Evolutionary conservation across 2,113 vertebrate genomes (phyloP), one percentile per base, ranked within the genome.

Genomic region (Oenanthe melanoleuca): DNA sequence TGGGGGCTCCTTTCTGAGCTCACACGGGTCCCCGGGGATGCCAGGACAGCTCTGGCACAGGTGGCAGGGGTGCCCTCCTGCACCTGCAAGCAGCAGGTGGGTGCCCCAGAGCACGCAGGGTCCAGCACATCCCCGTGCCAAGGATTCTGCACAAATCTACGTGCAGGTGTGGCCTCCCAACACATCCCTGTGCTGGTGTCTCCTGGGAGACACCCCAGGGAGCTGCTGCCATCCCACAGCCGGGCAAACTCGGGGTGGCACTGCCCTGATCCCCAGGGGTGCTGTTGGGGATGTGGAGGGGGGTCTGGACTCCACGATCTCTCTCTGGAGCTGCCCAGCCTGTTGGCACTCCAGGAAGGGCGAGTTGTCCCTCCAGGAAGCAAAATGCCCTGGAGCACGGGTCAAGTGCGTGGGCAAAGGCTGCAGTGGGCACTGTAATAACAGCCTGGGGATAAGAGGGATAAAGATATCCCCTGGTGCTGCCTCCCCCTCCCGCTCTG

Each of bases 131-230:
- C 18, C 45, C 49, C 0, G 1, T 42, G 74, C 40, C 11, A 2
- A 12, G 18, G 40, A 10, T 75, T 38, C 53, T 18, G 37, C 5
- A 1, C 31, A 14, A 5, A 14, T 4, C 0, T 2, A 2, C 3
- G 3, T 8, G 77, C 77, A 40, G 23, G 2, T 24, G 22, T 14
- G 16, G 9, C 47, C 34, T 55, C 56, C 69, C 34, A 42, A 4
- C 33, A 5, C 8, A 0, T 13, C 20, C 8, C 0, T 12, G 14
- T 1, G 20, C 45, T 21, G 12, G 5, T 34, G 38, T 11, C 65
- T 34, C 23, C 2, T 37, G 34, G 55, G 63, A 69, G 31, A 38
- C 38, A 56, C 19, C 61, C n/a, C 10, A 9, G 71, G 49, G 40
- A 88, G 53, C 61, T 50, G 44, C 70, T 52, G 72, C 19, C 37